phyloP scores from a whole-genome alignment of 2,888 invertebrate species.

The Heliconius erato region DNA sequence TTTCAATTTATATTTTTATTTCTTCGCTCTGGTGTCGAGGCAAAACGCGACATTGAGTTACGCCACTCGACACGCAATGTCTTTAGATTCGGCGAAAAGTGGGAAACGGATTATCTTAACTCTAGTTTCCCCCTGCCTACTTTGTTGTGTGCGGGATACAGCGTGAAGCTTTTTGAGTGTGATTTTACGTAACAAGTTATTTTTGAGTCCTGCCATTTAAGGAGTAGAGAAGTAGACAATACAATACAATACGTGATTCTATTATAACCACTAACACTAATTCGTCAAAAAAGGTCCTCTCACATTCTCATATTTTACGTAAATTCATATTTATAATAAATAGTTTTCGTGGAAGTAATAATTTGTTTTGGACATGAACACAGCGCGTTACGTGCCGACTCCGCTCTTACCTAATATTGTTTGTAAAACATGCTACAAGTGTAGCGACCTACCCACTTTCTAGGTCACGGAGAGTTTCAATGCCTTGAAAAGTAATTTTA shows the following conservation, averaged over 20 bases:
- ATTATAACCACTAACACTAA: neutral
- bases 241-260: slow-evolving; percentile 10
- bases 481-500: slow-evolving; percentile 49
- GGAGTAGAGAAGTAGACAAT: neutral
- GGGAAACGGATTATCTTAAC: no score
- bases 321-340: slow-evolving; percentile 27
- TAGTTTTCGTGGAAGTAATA: slow-evolving; percentile 26
- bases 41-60: no score
- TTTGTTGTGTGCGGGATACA: no score
- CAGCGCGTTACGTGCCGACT: slow-evolving; percentile 35
- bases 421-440: slow-evolving; percentile 46
- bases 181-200: no score
- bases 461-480: slow-evolving; percentile 47
- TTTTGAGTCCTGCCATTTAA: neutral
- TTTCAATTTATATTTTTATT: no score
- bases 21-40: no score
- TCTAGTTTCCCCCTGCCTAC: no score
- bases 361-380: slow-evolving; percentile 28
- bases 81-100: no score
- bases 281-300: slow-evolving; percentile 14
- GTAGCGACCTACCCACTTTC: slow-evolving; percentile 42
- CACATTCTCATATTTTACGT: slow-evolving; percentile 16
- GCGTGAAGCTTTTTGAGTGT: no score
- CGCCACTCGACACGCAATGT: no score
- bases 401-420: slow-evolving; percentile 48